Conservation (phyloP, 2,113 vertebrate genomes). For the Symphodus melops region DNA sequence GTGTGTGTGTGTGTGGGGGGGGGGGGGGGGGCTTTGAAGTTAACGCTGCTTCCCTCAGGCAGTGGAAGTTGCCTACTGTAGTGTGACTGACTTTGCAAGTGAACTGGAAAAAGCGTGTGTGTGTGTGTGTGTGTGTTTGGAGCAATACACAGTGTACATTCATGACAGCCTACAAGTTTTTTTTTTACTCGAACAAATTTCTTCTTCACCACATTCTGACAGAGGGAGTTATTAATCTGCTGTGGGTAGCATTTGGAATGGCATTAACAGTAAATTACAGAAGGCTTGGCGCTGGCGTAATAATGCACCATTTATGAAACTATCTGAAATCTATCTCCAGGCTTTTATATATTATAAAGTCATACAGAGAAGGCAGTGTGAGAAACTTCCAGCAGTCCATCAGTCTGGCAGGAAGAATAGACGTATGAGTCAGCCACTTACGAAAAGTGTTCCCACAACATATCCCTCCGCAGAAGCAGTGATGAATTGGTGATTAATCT, state of each 20-base stretch:
- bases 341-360: conserved; percentile 20
- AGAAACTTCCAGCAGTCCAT: conserved; percentile 48
- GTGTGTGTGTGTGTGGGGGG: too few relatives aligned
- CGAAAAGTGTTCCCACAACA: conserved; percentile 45
- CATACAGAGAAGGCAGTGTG: conserved; percentile 62
- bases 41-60: conserved; percentile 69
- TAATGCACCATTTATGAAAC: conserved; percentile 45
- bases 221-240: conserved; percentile 34
- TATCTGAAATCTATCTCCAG: conserved; percentile 44
- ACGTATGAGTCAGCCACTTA: conserved; percentile 56
- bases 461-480: conserved; percentile 38
- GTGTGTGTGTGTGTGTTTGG: conserved; percentile 10
- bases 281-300: conserved; percentile 7
- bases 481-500: conserved; percentile 38
- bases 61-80: conserved; percentile 76
- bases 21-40: conserved; percentile 68
- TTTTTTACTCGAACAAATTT: conserved; percentile 32
- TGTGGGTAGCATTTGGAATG: conserved; percentile 25
- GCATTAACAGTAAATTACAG: conserved; percentile 41
- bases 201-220: conserved; percentile 34
- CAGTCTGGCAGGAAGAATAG: conserved; percentile 59
- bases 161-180: conserved; percentile 34
- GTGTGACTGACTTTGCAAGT: conserved; percentile 67
- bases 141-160: conserved; percentile 67
- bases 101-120: conserved; percentile 51